These are phyloP conservation scores for Labroides dimidiatus DNA, from an alignment of 2,797 vertebrate genomes.

Conservation along the genomic window DNA sequence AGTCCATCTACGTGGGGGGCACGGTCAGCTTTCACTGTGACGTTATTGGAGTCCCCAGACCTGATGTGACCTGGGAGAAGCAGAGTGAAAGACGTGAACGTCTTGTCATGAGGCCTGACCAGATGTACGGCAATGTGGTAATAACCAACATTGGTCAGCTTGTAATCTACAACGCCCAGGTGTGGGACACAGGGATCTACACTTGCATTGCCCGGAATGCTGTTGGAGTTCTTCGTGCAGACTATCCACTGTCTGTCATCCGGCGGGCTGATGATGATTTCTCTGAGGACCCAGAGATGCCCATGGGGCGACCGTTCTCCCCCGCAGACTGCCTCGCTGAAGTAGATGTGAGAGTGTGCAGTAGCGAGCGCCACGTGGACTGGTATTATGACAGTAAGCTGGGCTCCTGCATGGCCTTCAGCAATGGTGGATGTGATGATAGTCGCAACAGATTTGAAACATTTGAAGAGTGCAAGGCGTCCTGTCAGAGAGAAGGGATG, in stretches of 20 bases:
- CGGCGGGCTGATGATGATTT: conserved; percentile 79
- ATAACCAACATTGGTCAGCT: conserved; percentile 98
- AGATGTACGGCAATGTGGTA: conserved; percentile 97
- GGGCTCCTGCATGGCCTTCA: conserved; percentile 89
- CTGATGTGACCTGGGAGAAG: conserved; percentile 97
- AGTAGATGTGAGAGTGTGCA: conserved; percentile 84
- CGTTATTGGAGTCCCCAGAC: conserved; percentile 88
- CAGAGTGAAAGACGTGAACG: conserved; percentile 88
- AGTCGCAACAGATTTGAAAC: conserved; percentile 91
- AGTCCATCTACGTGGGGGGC: conserved; percentile 89
- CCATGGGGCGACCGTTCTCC: conserved; percentile 80
- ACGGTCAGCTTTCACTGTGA: conserved; percentile 96
- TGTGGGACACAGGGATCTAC: conserved; percentile 94
- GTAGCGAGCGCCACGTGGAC: conserved; percentile 83
- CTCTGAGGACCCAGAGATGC: conserved; percentile 78
- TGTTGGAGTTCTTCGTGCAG: conserved; percentile 88
- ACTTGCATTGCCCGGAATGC: conserved; percentile 92
- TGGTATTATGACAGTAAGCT: conserved; percentile 91
- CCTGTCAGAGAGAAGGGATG: conserved; percentile 86
- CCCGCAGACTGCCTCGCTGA: conserved; percentile 88
- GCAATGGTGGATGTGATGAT: conserved; percentile 87
- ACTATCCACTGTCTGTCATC: conserved; percentile 93
- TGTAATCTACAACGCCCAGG: conserved; percentile 94
- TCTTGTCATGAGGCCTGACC: conserved; percentile 94
- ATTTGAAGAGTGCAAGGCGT: conserved; percentile 90